These are phyloP conservation scores for Lycocorax pyrrhopterus DNA, from an alignment of 2,113 vertebrate species.

Conservation along the genomic window DNA sequence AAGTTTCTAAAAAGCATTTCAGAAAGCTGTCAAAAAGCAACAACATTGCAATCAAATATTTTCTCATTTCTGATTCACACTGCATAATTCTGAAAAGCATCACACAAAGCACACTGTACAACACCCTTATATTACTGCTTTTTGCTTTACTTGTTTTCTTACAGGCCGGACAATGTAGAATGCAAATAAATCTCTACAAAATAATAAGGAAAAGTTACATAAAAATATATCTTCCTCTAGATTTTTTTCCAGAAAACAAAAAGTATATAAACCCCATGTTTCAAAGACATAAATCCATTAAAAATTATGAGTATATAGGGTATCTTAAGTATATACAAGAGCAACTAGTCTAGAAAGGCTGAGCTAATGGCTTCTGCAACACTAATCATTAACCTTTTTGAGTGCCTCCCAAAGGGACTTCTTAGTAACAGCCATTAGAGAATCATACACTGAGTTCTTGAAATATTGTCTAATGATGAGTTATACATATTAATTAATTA, in stretches of 20 bases:
- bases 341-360: background rate
- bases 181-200: background rate
- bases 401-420: background rate
- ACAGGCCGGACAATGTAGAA: background rate
- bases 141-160: background rate
- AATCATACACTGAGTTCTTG: background rate
- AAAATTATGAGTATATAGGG: background rate
- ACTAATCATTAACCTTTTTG: background rate
- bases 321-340: background rate
- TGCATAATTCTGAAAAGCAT: background rate
- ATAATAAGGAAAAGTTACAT: background rate
- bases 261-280: rapidly evolving
- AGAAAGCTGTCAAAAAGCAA: background rate
- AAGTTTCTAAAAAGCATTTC: background rate
- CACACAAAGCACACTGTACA: background rate
- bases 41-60: background rate
- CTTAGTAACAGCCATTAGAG: background rate
- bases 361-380: background rate
- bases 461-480: background rate
- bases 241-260: background rate
- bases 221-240: background rate
- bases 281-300: background rate
- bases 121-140: background rate
- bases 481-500: constrained; percentile 21
- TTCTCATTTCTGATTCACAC: constrained; percentile 12